Base-by-base conservation (phyloP, 2,113 vertebrate genomes). In the Polypterus senegalus region DNA sequence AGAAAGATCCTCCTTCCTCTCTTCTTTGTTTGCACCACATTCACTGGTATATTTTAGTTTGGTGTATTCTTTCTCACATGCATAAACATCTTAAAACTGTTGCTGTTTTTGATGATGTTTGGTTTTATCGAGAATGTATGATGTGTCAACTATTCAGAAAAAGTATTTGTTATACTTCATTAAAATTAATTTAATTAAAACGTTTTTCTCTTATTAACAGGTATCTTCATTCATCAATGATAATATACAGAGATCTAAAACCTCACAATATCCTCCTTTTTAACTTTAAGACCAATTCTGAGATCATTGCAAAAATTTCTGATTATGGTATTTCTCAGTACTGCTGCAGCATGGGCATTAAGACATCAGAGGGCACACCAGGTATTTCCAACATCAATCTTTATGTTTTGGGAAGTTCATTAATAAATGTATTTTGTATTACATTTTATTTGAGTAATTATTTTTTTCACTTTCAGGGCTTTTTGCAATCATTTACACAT, bases 261-360 rank as follows among this genome's bases (percentile, higher is more conserved):
- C 95, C 96, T 5, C 94, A 99, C 80, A 99, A 99, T 0, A 86
- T 99, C 45, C 76, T 99, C 45, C 88, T 99, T 43, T 99, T 97
- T 64, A 97, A 89, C 61, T 81, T 97, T 3, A 93, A 96, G 66
- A 86, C 89, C 4, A 90, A 94, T 58, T 85, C 91, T 1, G 91
- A 92, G 60, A 73, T 96, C 67, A 92, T 97, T 54, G 96, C 93
- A 11, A 99, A 99, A 77, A 95, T 99, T 66, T 92, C 96, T 0
- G 96, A 99, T 76, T 99, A 95, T 0, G 96, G 96, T 57, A 97
- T 99, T 64, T 86, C 94, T 44, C 96, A 97, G 75, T 95, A 97
- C 78, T 99, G 96, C 70, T 97, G 95, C 73, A 82, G 91, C 69
- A 97, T 97, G 92, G 96, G 96, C 3, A 94, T 98, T 63, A 86